Base-by-base conservation (phyloP, 1,140 invertebrate genomes). In the Phymastichus coffea region DNA sequence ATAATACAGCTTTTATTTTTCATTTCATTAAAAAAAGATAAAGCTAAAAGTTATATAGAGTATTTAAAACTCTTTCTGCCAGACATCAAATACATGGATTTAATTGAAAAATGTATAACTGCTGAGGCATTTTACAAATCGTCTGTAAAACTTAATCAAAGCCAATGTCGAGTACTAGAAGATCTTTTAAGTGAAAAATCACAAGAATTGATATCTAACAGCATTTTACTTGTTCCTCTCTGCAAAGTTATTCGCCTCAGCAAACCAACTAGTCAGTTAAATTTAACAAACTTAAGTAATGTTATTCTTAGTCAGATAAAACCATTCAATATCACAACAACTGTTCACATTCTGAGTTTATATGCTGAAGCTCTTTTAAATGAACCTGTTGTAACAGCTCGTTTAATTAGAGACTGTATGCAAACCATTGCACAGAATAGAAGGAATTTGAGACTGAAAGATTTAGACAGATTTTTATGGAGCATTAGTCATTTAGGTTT, bases 381-480 rank as follows among this genome's bases (percentile, higher is more conserved):
- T 19, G 15, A 66, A 10, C 4, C 15, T n/a, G 23, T 58, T 20
- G 57, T 61, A 6, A 14, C 61, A 17, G 15, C 51, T 3, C 44
- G 33, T 37, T 17, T 67, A 10, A 38, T 58, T 26, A 9, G 38
- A 41, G 52, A 63, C 51, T 26, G 40, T 14, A 54, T 64, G 12
- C 7, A 44, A 38, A 8, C n/a, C n/a, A 23, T 59, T 28, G n/a
- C 3, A 10, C 6, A 49, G n/a, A 20, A 25, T 20, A 8, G 15
- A 19, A 28, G 2, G 3, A 44, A 15, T 25, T 10, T 60, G 28
- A 53, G 22, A 43, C 6, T 64, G 4, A 63, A 66, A 61, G 64
- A 70, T 52, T 6, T 70, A 1, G 61, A 61, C 25, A 60, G 46
- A 26, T 52, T 62, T 22, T 47, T 67, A 12, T 67, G 62, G 62